Evolutionary conservation across 1,140 invertebrate genomes (phyloP), one percentile per base, ranked within the genome.

Genomic region (Nylanderia fulva): DNA sequence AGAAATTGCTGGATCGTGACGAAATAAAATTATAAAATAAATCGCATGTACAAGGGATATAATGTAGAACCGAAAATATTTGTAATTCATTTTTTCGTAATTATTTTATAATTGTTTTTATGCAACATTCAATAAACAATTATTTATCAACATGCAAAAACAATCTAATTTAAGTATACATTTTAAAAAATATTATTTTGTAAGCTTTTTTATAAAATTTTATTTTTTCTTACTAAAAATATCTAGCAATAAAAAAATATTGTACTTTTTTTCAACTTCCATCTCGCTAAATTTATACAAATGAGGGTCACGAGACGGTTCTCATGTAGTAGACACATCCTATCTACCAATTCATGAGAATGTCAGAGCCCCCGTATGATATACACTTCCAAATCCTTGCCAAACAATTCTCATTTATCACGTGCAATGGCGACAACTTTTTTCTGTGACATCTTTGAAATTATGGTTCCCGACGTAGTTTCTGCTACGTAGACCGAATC

Each of bases 371-470:
- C 29, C n/a, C 21, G 0, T 39, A 52, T 77, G 42, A 77, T 79
- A 79, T 54, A 79, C 21, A 39, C 27, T 66, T 66, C 21, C 2
- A 79, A 39, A 79, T 66, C 42, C 29, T 79, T 66, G 75, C 75
- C 75, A 79, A 79, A 39, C 15, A 56, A 54, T 68, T 42, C 15
- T 0, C 76, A 68, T 79, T 79, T 79, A 56, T 79, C 75, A 79
- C 13, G 42, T 18, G 21, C 63, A 18, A 13, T 18, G 15, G 61
- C 48, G 29, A 56, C 48, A n/a, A 56, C 42, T 69, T 52, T 72
- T 79, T 68, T 68, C 15, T n/a, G 45, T 2, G 2, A 56, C 9
- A 18, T 39, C 33, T 39, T 68, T n/a, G 13, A 39, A 77, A 79
- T 68, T 54, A 36, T 24, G 9, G 15, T 15, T 18, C 9, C 63